Evolutionary conservation across 2,113 vertebrate genomes (phyloP).

Genomic region (Alethe castanea): DNA sequence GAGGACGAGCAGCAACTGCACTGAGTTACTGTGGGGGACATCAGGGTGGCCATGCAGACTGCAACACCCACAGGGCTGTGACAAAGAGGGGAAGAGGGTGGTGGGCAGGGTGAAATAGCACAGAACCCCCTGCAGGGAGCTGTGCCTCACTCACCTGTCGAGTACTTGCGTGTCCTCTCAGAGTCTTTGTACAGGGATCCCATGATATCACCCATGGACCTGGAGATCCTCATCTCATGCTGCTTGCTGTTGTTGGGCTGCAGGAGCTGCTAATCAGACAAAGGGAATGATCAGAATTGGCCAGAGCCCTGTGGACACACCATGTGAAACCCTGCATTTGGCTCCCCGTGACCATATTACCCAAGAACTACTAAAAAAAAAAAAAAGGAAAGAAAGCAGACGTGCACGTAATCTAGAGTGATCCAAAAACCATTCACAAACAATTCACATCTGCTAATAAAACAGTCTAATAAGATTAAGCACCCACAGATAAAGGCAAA

Average conservation of each 20-base stretch:
- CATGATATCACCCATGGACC: conserved; percentile 88
- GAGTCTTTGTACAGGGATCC: conserved; percentile 85
- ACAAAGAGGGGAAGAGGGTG: background rate
- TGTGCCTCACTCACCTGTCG: conserved; percentile 75
- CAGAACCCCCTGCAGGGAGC: rapidly evolving
- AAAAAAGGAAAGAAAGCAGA: background rate
- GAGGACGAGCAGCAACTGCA: background rate
- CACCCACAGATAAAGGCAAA: background rate
- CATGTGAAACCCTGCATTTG: background rate
- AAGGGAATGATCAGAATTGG: background rate
- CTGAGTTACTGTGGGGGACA: background rate
- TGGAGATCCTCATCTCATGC: conserved; percentile 87
- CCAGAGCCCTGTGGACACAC: background rate
- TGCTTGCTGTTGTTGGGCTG: conserved; percentile 88
- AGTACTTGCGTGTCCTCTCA: conserved; percentile 86
- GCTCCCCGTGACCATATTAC: background rate
- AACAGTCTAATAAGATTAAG: background rate
- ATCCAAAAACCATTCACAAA: background rate
- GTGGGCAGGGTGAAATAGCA: background rate
- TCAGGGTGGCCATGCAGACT: background rate
- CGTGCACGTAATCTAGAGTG: background rate
- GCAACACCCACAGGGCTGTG: background rate
- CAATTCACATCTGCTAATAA: background rate
- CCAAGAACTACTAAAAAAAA: background rate
- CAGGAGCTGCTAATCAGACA: conserved; percentile 71